Evolutionary conservation across 2,888 invertebrate species (phyloP), one percentile per base, ranked within the genome.

Genomic region (Andrena chrysosceles): DNA sequence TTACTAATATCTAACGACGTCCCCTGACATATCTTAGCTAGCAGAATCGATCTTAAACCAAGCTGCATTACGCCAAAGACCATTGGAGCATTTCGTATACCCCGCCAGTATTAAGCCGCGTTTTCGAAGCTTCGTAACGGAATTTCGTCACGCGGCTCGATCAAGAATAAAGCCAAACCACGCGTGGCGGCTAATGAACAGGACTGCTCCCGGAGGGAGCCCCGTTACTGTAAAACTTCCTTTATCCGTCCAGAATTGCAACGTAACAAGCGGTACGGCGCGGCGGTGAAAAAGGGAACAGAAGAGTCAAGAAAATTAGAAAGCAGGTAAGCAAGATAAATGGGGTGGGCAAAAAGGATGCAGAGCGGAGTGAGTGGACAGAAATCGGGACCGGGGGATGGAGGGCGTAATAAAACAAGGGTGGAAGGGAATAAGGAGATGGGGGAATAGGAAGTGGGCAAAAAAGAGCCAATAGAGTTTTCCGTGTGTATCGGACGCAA

Each of bases 401-500:
- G 20, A 16, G 3, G 26, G 13, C 0, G 56, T 26, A n/a, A 54
- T 16, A 54, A 62, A 70, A 31, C 29, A 26, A 42, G 13, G 20
- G 20, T 8, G 29, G 23, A 52, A 62, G 10, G 29, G 20, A 29
- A 26, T 26, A 49, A 42, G 16, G 59, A 56, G 6, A 42, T 42
- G 42, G 33, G 20, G 23, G 52, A 10, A 5, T 26, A 5, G 8
- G 35, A 54, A 23, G 63, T 26, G 23, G 16, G 29, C 31, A 16
- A 59, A 73, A 80, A 84, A 77, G 13, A 56, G 84, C 78, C 77
- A 76, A 81, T 81, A 75, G 60, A 81, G 72, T 81, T 77, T 81
- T 75, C 76, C 71, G 52, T 76, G 84, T 88, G 84, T 87, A 87
- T 86, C 85, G 85, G 81, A 86, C 74, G 87, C 86, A 85, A 70